Base-by-base conservation (phyloP, 2,113 vertebrate species). In the Vicugna pacos region DNA sequence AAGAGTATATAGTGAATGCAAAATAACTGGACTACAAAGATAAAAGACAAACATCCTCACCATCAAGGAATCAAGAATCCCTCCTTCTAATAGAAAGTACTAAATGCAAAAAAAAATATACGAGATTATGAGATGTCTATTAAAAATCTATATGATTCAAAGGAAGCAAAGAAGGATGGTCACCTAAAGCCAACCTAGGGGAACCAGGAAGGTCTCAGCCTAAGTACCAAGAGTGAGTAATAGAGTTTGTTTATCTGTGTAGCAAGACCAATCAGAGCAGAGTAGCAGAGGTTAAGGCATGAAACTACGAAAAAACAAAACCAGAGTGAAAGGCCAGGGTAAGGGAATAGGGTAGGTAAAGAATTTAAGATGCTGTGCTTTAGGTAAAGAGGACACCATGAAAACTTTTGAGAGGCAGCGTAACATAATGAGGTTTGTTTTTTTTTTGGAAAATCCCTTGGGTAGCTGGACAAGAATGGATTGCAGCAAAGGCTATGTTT, bases 1-100 rank as follows among this genome's bases (percentile, higher is more conserved):
- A 79, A 93, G 30, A 91, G 70, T 42, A 86, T 46, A 65, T 4
- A 58, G 17, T 52, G 22, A 95, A 87, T 87, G 7, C 48, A 8
- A 89, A 92, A 92, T 80, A 92, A 88, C 56, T 87, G 20, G 24
- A 52, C 52, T 80, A 32, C 13, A 60, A 88, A 87, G 73, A 77
- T 56, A 80, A 54, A 19, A 70, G 60, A 82, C 77, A 73, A 76
- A 62, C 22, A 24, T 12, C 14, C 10, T 91, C 82, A 73, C 15
- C 14, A 35, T 24, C 54, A 50, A 73, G 22, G 13, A 79, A 35
- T 24, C 54, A 50, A 73, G 22, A 10, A 79, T 0, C 7, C 32
- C 52, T 94, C 20, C 91, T 13, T 52, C 42, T 42, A 24, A 35
- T 69, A 2, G 9, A 60, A 22, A 91, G 10, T 58, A 93, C 72